Evolutionary conservation across 2,113 vertebrate genomes (phyloP).

Genomic region (Camelus dromedarius): DNA sequence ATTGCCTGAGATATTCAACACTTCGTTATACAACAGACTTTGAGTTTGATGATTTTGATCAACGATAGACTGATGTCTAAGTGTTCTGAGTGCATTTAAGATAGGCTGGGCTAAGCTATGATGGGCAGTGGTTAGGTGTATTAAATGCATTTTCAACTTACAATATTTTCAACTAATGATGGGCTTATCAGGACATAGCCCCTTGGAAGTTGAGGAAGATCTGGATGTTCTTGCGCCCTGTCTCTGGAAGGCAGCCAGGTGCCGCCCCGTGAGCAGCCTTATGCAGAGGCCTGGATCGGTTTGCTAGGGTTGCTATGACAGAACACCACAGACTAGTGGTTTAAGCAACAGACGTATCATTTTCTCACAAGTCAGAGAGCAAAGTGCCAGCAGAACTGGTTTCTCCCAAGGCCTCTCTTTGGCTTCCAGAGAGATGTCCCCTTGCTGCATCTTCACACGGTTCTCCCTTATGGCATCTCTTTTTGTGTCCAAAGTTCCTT

Average conservation of each 20-base stretch:
- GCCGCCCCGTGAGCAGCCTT: background rate
- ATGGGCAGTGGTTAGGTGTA: background rate
- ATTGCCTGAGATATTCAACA: background rate
- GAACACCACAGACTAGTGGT: background rate
- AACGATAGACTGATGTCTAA: background rate
- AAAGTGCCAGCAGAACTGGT: background rate
- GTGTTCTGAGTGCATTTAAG: background rate
- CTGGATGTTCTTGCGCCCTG: background rate
- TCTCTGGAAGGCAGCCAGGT: background rate
- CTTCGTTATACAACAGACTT: background rate
- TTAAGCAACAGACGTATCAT: background rate
- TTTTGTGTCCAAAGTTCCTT: background rate
- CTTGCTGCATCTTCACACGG: background rate
- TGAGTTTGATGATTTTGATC: background rate
- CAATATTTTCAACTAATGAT: background rate
- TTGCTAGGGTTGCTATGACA: background rate
- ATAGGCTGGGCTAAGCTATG: background rate
- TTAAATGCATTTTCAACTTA: background rate
- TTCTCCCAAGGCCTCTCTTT: background rate
- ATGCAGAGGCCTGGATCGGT: background rate
- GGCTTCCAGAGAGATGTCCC: background rate
- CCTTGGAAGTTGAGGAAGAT: background rate
- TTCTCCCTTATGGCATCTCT: background rate
- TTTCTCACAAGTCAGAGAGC: background rate
- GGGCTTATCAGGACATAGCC: background rate